Base-by-base conservation (phyloP, 2,888 invertebrate species). In the Plusia festucae region DNA sequence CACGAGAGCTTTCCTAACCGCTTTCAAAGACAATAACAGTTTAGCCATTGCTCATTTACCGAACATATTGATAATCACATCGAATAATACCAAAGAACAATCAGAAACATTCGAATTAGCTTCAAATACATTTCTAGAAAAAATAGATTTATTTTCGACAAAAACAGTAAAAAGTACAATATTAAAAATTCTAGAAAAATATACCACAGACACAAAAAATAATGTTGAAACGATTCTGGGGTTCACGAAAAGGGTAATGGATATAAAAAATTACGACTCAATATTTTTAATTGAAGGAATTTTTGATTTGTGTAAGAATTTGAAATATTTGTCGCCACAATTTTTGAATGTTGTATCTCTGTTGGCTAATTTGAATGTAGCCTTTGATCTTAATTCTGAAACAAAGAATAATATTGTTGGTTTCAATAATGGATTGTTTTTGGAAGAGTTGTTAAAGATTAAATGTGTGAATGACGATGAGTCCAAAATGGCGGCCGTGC, bases 1-100 rank as follows among this genome's bases (percentile, higher is more conserved):
- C 53, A 64, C 85, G 0, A 80, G 85, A 7, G 81, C 87, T 0
- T 56, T 92, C 11, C 15, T 90, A 30, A 44, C 77, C 15, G 73
- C 85, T 0, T 53, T 92, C 0, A 86, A 86, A 54, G 79, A 85
- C 0, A 88, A 91, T 57, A 88, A 90, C 16, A 57, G 73, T 0
- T n/a, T 89, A 0, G 82, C 85, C 1, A 70, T 82, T 32, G 71
- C 74, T 0, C 69, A 86, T 54, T 65, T 93, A 22, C 88, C 89
- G 0, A 63, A 77, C 0, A 65, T 92, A 0, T 16, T 90, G 0
- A 44, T 73, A 1, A 46, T 71, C 2, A 78, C 87, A 15, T 55
- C 85, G 0, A 83, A 76, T 18, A 86, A 84, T 0, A 51, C 68
- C 32, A 82, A 84, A 60, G 61, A 69, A 0, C 65, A 73, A 11